Evolutionary conservation across 1,140 invertebrate species (phyloP).

Genomic region (Cotesia chilonis): DNA sequence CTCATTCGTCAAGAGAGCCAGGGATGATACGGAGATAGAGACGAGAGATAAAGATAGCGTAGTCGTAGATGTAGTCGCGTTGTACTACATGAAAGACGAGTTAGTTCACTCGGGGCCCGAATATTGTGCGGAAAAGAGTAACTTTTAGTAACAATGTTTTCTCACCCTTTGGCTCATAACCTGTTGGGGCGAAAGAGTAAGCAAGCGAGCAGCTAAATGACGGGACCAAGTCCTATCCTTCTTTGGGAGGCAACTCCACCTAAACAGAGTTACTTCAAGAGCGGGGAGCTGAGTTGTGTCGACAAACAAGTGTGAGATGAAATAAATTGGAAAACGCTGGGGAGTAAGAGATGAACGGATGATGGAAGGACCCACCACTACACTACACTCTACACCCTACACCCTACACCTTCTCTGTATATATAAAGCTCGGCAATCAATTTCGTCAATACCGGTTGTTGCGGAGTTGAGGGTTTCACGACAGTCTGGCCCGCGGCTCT

Average conservation of each 20-base stretch:
- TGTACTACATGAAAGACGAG: conserved; percentile 4
- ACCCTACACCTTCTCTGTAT: conserved; percentile 24
- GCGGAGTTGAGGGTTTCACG: conserved; percentile 46
- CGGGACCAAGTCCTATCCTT: not conserved
- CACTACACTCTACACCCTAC: not conserved
- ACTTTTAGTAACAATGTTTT: conserved; percentile 63
- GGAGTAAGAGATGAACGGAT: conserved; percentile 17
- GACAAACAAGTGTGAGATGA: conserved; percentile 14
- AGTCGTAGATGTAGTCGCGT: conserved; percentile 6
- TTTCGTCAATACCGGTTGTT: conserved; percentile 64
- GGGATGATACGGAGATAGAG: conserved; percentile 19
- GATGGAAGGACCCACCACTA: not conserved
- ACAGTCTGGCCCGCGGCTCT: conserved; percentile 48
- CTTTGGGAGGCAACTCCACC: conserved; percentile 25
- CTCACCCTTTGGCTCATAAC: conserved; percentile 57
- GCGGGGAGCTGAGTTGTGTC: conserved; percentile 27
- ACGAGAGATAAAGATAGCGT: no score
- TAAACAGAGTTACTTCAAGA: conserved; percentile 9
- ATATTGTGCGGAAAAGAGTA: conserved; percentile 46
- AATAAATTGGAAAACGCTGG: conserved; percentile 44
- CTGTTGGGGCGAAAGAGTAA: conserved; percentile 23
- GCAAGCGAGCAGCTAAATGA: not conserved
- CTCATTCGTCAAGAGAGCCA: conserved; percentile 41
- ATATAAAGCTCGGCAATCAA: conserved; percentile 57
- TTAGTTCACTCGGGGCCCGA: not conserved